These are phyloP conservation scores for Asarcornis scutulata DNA, from an alignment of 2,113 vertebrate species.

Conservation along the genomic window DNA sequence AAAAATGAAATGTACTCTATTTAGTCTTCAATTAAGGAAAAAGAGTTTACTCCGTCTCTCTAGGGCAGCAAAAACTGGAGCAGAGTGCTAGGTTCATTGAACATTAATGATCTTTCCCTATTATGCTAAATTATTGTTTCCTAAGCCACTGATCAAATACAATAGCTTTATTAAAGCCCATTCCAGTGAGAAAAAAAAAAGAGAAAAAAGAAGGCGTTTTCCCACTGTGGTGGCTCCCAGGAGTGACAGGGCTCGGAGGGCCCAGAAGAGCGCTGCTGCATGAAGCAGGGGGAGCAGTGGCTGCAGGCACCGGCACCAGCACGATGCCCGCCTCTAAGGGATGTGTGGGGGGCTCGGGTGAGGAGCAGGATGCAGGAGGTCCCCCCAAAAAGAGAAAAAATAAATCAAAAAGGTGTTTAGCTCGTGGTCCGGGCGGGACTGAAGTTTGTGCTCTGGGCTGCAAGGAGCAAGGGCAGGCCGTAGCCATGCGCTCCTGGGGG, in stretches of 20 bases:
- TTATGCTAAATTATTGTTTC: conserved; percentile 74
- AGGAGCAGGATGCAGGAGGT: neutral
- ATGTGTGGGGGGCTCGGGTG: neutral
- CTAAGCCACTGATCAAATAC: conserved; percentile 78
- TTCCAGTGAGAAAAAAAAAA: conserved; percentile 35
- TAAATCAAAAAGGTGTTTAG: neutral
- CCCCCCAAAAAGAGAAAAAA: neutral
- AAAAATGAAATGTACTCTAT: conserved; percentile 71
- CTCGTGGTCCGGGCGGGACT: neutral
- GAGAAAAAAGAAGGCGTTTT: conserved; percentile 41
- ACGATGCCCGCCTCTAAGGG: neutral
- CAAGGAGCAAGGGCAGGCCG: neutral
- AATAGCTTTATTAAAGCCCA: conserved; percentile 78
- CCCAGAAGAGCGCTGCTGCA: neutral
- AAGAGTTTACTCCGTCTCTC: conserved; percentile 73
- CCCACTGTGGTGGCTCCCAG: conserved; percentile 1
- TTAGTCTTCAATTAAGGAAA: conserved; percentile 75
- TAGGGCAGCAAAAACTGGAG: conserved; percentile 68
- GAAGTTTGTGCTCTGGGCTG: fast-evolving
- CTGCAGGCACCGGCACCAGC: neutral
- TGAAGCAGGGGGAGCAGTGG: neutral
- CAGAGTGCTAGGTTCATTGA: conserved; percentile 71
- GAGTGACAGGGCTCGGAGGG: conserved; percentile 14
- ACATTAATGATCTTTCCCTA: conserved; percentile 76
- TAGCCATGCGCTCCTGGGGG: neutral